Conservation (phyloP, 1,140 invertebrate species). For the Penaeus indicus region DNA sequence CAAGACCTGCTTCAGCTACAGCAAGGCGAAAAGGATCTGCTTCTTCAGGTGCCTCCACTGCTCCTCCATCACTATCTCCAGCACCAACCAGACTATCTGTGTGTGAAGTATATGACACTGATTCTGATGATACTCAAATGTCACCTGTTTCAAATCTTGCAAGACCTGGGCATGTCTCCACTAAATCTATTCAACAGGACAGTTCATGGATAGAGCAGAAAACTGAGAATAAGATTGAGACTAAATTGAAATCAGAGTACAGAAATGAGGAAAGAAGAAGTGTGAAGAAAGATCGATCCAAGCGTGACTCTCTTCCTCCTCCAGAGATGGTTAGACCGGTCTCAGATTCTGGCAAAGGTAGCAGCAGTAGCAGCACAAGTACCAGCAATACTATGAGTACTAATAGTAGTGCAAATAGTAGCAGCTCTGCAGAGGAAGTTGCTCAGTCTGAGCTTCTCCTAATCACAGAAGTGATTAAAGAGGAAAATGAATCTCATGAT, state of each 20-base stretch:
- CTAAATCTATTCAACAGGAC: slow-evolving; percentile 28
- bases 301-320: slow-evolving; percentile 33
- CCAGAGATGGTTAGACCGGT: slow-evolving; percentile 28
- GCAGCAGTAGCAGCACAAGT: slow-evolving; percentile 39
- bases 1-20: slow-evolving; percentile 40
- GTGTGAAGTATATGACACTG: slow-evolving; percentile 57
- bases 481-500: slow-evolving; percentile 48
- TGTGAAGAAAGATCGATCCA: slow-evolving; percentile 40
- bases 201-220: slow-evolving; percentile 23
- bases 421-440: slow-evolving; percentile 53
- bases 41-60: slow-evolving; percentile 55
- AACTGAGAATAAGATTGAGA: slow-evolving; percentile 38
- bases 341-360: slow-evolving; percentile 58
- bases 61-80: slow-evolving; percentile 56
- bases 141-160: slow-evolving; percentile 34
- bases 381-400: slow-evolving; percentile 32
- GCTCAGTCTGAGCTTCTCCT: slow-evolving; percentile 13
- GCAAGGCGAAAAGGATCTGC: slow-evolving; percentile 56
- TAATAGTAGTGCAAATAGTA: slow-evolving; percentile 36
- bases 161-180: slow-evolving; percentile 19
- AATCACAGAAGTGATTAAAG: slow-evolving; percentile 12
- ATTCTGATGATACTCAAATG: slow-evolving; percentile 53
- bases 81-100: slow-evolving; percentile 39
- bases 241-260: slow-evolving; percentile 32
- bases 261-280: slow-evolving; percentile 48